Percentiles rank a stretch among this genome's conserved stretches.
phyloP scores from a whole-genome alignment of 2,797 vertebrate genomes.

The Diplodus puntazzo region DNA sequence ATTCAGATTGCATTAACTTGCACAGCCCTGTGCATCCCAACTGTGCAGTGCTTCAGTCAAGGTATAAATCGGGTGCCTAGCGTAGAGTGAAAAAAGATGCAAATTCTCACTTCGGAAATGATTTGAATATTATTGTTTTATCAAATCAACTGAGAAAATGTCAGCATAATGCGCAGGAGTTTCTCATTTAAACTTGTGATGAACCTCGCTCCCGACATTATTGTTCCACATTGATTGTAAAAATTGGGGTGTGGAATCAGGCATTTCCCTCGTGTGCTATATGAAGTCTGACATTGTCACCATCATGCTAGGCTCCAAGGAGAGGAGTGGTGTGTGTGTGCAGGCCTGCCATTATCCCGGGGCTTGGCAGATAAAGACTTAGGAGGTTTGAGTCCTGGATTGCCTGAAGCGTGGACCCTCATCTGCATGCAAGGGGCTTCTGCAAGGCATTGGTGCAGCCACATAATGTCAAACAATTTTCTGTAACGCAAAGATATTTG shows the following conservation, averaged over 20 bases:
- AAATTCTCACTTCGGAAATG: conserved; percentile 28
- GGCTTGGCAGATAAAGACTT: conserved; percentile 82
- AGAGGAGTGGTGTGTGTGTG: conserved; percentile 55
- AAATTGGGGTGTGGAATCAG: conserved; percentile 37
- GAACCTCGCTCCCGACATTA: conserved; percentile 21
- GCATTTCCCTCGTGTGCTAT: conserved; percentile 41
- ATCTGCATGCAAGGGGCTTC: conserved; percentile 78
- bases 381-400: conserved; percentile 79
- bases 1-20: conserved; percentile 40
- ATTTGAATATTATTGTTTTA: conserved; percentile 53
- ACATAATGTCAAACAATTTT: conserved; percentile 83
- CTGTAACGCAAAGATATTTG: conserved; percentile 74
- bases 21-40: conserved; percentile 4
- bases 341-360: conserved; percentile 69
- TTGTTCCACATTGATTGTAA: conserved; percentile 38
- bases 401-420: conserved; percentile 76
- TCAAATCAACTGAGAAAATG: conserved; percentile 50
- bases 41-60: conserved; percentile 18
- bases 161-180: conserved; percentile 39
- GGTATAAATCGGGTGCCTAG: conserved; percentile 22
- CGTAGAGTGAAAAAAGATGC: neutral
- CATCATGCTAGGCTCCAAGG: conserved; percentile 62
- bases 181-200: conserved; percentile 48
- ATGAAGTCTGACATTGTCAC: conserved; percentile 63
- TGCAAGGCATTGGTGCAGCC: conserved; percentile 65